These are phyloP conservation scores for Enteromius mattozi DNA, from an alignment of 2,797 vertebrate genomes.

Conservation along the genomic window DNA sequence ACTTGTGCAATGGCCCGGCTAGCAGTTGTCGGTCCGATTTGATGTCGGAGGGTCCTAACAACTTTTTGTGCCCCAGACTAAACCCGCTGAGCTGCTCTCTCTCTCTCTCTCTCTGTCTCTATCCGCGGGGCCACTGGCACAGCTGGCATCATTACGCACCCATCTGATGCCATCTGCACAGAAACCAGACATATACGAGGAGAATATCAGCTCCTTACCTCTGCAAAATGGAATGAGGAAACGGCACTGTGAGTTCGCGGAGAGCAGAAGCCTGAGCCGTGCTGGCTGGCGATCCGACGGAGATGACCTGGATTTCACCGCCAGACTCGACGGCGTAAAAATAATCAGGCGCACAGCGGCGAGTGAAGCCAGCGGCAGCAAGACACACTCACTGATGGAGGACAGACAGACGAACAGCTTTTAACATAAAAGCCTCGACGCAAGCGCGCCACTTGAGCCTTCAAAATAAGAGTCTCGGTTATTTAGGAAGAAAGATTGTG, in stretches of 20 bases:
- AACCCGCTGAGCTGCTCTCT: background rate
- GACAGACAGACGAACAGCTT: slow-evolving; percentile 10
- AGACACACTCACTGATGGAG: background rate
- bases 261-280: slow-evolving; percentile 24
- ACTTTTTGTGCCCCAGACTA: slow-evolving; percentile 39
- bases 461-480: slow-evolving; percentile 37
- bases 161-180: slow-evolving; percentile 26
- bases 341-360: slow-evolving; percentile 45
- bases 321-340: slow-evolving; percentile 56
- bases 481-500: background rate
- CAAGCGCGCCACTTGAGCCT: background rate
- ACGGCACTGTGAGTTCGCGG: background rate
- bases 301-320: slow-evolving; percentile 62
- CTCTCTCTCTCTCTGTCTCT: background rate
- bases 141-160: slow-evolving; percentile 35
- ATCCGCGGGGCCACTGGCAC: slow-evolving; percentile 42
- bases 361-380: slow-evolving; percentile 39
- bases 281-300: slow-evolving; percentile 37
- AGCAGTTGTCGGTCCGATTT: slow-evolving; percentile 3
- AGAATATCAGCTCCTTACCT: slow-evolving; percentile 34
- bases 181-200: background rate
- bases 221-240: slow-evolving; percentile 15
- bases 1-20: background rate
- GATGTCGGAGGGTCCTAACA: slow-evolving; percentile 20
- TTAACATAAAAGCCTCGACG: slow-evolving; percentile 35